These are phyloP conservation scores for Pollimyrus isidori DNA, from an alignment of 2,113 vertebrate species.

Conservation along the genomic window DNA sequence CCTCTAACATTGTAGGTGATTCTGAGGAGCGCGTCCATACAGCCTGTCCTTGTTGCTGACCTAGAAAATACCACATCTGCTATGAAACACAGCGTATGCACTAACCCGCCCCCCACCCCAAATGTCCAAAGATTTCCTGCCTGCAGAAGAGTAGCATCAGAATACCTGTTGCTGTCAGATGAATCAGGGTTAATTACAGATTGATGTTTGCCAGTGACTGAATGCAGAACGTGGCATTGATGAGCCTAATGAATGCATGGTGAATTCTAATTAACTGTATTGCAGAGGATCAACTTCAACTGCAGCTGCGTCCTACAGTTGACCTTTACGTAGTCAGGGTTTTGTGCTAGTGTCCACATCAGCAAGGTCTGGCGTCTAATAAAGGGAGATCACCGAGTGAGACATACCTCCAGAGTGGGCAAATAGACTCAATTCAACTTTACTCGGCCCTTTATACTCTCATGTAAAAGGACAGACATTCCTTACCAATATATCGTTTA, in stretches of 20 bases:
- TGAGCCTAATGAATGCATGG: conserved; percentile 61
- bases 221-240: conserved; percentile 52
- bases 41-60: background rate
- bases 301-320: conserved; percentile 46
- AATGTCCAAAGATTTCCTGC: conserved; percentile 58
- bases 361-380: background rate
- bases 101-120: conserved; percentile 53
- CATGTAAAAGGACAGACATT: background rate
- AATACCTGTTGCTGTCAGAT: conserved; percentile 63
- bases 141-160: conserved; percentile 61
- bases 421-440: background rate
- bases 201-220: conserved; percentile 46
- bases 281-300: conserved; percentile 51
- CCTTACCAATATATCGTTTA: background rate
- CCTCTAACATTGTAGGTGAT: background rate
- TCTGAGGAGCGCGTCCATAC: background rate
- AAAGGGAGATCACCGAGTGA: background rate
- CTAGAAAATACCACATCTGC: conserved; percentile 62
- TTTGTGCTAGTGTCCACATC: background rate
- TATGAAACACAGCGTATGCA: conserved; percentile 62
- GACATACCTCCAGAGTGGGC: background rate
- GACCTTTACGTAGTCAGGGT: conserved; percentile 39
- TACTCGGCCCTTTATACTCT: background rate
- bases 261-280: conserved; percentile 66
- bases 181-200: conserved; percentile 71